Base-by-base conservation (phyloP, 1,140 invertebrate species). In the Dryas iulia region DNA sequence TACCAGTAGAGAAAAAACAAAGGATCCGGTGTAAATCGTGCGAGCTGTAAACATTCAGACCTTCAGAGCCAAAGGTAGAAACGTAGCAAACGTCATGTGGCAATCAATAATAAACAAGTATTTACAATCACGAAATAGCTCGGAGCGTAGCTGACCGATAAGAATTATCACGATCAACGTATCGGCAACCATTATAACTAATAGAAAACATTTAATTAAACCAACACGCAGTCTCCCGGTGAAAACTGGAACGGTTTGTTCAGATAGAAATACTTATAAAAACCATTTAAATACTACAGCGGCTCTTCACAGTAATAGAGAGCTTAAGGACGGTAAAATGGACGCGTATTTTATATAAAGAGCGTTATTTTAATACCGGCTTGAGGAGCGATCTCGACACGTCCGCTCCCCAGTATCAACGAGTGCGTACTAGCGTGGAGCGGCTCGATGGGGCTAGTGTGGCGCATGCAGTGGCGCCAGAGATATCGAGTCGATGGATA, bases 341-440 rank as follows among this genome's bases (percentile, higher is more conserved):
- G 79, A 82, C 78, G 79, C 79, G 76, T 74, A 75, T 71, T 73
- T 78, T 74, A 74, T 67, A 47, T 35, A 62, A 80, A 66, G 57
- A 72, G 70, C 35, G 73, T 71, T 80, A 80, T 79, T 76, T 73
- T 53, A 78, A 79, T 73, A 76, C 82, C 81, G 83, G 84, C 66
- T 66, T 53, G 39, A 57, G 58, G 66, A 74, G 69, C 68, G 66
- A 59, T 59, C 33, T 59, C 71, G 69, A 74, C 47, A 78, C 84
- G 82, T 74, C 78, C 82, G 72, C 59, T 71, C 74, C 63, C 73
- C 66, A 62, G 61, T 64, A 70, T 62, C 52, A 74, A 72, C 69
- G 75, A 74, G 66, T 81, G 86, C 88, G 86, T 85, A 89, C 87
- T 89, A 69, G 78, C 80, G 71, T 73, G 73, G 74, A 83, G 82